Evolutionary conservation across 64 coral and sea anemone species (phyloP), one percentile per base, ranked within the genome.

Genomic region (Acropora tenuis): DNA sequence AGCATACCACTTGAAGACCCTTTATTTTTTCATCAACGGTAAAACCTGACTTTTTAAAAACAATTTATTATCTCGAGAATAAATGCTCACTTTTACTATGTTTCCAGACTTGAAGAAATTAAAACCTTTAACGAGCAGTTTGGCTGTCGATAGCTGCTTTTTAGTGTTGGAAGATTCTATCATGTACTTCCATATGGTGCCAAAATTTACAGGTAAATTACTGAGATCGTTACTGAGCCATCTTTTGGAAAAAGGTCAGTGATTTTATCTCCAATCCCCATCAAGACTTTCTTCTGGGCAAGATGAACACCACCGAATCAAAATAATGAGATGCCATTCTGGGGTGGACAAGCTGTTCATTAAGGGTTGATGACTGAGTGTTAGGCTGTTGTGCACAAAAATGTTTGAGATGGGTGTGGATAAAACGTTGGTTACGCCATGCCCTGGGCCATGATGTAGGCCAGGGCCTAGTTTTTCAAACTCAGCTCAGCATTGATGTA

Each of bases 111-210:
- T 91, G 41, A 44, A 91, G 55, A 90, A 90, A 42, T 80, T 86
- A 48, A 67, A 30, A 42, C 83, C 61, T 71, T 87, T 74, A 17
- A 91, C 79, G 20, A 91, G 50, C 1, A 71, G 89, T 11, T 81
- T 81, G 17, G 89, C 79, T 43, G 78, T 90, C 11, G 30, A 30
- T 11, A 91, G 17, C 59, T 91, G 90, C 47, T 73, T 59, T 80
- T 57, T 80, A 30, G 89, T 43, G 1, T 82, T 41, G 68, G 52
- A 43, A 60, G 78, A 78, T 15, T 71, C 47, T 74, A 90, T 74
- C 89, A 82, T 90, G 41, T 90, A 90, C 48, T 43, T 90, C 89
- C 89, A 90, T 19, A 90, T 47, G 65, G 89, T 74, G n/a, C 59
- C 69, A 74, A 90, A 90, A 47, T 77, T 73, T 40, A 90, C 47